Percentiles rank a stretch among this genome's conserved stretches.
phyloP scores from a whole-genome alignment of 2,113 vertebrate species.

The Oenanthe melanoleuca region DNA sequence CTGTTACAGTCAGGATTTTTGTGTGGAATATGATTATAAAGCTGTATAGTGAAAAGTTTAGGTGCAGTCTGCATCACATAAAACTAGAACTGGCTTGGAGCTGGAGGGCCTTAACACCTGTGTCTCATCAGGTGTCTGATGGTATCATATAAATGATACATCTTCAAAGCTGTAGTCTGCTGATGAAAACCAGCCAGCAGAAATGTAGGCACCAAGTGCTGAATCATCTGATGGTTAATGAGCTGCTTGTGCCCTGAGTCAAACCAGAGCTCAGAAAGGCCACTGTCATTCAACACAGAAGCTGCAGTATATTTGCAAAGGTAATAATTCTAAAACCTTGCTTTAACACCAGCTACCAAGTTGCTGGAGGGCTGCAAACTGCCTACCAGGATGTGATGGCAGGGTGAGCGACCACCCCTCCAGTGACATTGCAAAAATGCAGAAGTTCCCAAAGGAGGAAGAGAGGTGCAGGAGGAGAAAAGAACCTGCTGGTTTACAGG shows the following conservation, averaged over 20 bases:
- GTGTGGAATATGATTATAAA: neutral
- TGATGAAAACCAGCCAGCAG: constrained; percentile 38
- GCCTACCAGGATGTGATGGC: neutral
- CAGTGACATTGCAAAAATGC: neutral
- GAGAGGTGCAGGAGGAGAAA: neutral
- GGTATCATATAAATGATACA: constrained; percentile 17
- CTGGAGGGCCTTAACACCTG: constrained; percentile 7
- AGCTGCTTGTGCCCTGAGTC: constrained; percentile 25
- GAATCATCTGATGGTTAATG: constrained; percentile 50
- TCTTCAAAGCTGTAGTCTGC: constrained; percentile 38
- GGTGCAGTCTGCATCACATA: neutral
- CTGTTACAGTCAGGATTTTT: neutral
- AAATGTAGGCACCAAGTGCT: constrained; percentile 1
- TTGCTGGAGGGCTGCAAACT: neutral
- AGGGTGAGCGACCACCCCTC: neutral
- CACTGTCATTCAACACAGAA: neutral
- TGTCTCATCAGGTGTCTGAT: constrained; percentile 22
- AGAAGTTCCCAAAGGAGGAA: neutral
- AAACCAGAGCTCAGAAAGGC: constrained; percentile 18
- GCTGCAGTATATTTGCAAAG: neutral
- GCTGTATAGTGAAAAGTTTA: neutral
- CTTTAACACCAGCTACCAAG: rapidly evolving
- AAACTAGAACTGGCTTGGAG: neutral
- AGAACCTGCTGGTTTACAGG: neutral
- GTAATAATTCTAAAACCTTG: neutral